A percentile compares a stretch with the other conserved stretches of the same genome.
phyloP scores from a whole-genome alignment of 2,797 vertebrate species.

The Labeo calbasu region DNA sequence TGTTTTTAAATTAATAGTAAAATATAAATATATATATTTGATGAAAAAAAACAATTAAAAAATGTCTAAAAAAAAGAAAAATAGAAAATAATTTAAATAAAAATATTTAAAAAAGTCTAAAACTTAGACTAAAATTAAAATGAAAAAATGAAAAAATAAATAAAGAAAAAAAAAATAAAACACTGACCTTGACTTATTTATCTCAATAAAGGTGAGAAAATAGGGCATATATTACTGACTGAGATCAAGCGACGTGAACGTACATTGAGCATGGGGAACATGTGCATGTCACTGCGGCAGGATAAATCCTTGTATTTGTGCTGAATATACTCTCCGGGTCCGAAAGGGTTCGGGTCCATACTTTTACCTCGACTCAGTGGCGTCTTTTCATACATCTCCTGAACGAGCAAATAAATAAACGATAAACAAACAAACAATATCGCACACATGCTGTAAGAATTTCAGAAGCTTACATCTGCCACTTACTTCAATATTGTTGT shows the following conservation, averaged over 20 bases:
- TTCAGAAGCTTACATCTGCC: background rate
- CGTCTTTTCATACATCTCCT: slow-evolving; percentile 80
- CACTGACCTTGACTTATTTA: no score
- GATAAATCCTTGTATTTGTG: slow-evolving; percentile 70
- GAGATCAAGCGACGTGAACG: background rate
- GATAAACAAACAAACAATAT: background rate
- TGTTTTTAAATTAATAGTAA: background rate
- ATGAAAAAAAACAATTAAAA: no score
- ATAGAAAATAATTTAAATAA: no score
- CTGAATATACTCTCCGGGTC: slow-evolving; percentile 78
- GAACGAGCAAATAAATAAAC: slow-evolving; percentile 8
- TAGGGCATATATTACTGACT: background rate
- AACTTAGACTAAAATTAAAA: no score
- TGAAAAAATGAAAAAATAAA: no score
- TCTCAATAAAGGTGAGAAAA: background rate
- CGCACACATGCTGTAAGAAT: background rate
- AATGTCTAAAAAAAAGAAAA: no score
- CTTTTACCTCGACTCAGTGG: slow-evolving; percentile 63
- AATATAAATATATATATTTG: no score
- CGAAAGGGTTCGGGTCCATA: slow-evolving; percentile 74
- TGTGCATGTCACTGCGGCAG: slow-evolving; percentile 70
- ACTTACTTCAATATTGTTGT: slow-evolving; percentile 85
- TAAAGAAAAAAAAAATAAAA: no score
- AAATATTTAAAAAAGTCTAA: no score
- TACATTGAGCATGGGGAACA: slow-evolving; percentile 81